Conservation (phyloP, 2,888 invertebrate species). For the Parapristionchus giblindavisi region DNA sequence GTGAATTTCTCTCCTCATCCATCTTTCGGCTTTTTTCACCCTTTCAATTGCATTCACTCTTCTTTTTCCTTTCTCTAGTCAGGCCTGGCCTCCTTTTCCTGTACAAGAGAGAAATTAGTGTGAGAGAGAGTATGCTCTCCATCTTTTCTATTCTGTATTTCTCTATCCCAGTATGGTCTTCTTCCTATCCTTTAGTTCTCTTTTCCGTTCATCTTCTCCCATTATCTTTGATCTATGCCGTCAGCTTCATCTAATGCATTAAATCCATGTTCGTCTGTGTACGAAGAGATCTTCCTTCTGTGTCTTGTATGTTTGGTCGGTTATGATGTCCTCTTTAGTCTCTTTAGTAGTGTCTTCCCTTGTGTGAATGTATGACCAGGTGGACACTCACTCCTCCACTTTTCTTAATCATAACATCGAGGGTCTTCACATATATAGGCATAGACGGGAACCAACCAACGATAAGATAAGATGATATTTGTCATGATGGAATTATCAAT, state of each 20-base stretch:
- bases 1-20: constrained; percentile 22
- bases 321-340: background rate
- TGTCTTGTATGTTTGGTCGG: background rate
- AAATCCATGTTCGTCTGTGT: background rate
- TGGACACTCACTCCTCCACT: background rate
- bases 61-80: background rate
- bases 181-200: background rate
- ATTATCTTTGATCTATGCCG: background rate
- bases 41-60: background rate
- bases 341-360: constrained; percentile 15
- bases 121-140: too few species aligned
- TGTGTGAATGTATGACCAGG: constrained; percentile 32
- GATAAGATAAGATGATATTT: too few species aligned
- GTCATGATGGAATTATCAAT: too few species aligned
- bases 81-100: too few species aligned
- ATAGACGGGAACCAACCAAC: constrained; percentile 16
- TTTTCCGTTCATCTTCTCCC: background rate
- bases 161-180: background rate
- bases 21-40: constrained; percentile 17
- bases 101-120: too few species aligned
- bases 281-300: background rate
- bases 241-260: background rate
- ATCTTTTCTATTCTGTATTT: too few species aligned
- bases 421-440: constrained; percentile 2
- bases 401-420: constrained; percentile 6